Conservation (phyloP, 2,888 invertebrate species). For the Chrysina gloriosa region DNA sequence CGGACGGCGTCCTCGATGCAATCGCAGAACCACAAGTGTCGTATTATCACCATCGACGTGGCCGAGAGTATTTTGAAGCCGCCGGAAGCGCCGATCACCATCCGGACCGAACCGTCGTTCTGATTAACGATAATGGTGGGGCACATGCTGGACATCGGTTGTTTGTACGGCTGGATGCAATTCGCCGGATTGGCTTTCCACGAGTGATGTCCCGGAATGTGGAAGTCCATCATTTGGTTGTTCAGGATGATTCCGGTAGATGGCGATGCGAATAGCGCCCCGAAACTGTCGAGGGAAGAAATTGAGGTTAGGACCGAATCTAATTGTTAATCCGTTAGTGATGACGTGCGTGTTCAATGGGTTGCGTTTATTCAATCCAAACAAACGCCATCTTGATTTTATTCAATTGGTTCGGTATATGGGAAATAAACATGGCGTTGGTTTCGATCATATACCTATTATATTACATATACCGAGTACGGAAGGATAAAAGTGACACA, state of each 20-base stretch:
- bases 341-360: no score
- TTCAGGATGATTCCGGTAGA: constrained; percentile 84
- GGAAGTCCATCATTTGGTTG: constrained; percentile 89
- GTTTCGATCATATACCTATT: no score
- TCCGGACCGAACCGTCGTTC: constrained; percentile 68
- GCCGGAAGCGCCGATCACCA: constrained; percentile 83
- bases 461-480: no score
- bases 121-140: constrained; percentile 79
- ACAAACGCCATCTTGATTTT: no score
- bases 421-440: no score
- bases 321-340: no score
- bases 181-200: constrained; percentile 83
- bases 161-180: constrained; percentile 80
- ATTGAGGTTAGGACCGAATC: no score
- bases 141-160: constrained; percentile 89
- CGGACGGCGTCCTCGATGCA: constrained; percentile 76
- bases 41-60: constrained; percentile 74
- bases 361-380: no score
- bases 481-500: no score
- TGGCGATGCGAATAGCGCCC: constrained; percentile 77
- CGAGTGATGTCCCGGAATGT: constrained; percentile 72
- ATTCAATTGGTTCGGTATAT: no score
- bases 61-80: constrained; percentile 88
- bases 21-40: constrained; percentile 74
- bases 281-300: constrained; percentile 74